Percentiles rank a stretch among this genome's conserved stretches.
Evolutionary conservation across 1,140 invertebrate species (phyloP).

Genomic region (Papilio aristodemus): DNA sequence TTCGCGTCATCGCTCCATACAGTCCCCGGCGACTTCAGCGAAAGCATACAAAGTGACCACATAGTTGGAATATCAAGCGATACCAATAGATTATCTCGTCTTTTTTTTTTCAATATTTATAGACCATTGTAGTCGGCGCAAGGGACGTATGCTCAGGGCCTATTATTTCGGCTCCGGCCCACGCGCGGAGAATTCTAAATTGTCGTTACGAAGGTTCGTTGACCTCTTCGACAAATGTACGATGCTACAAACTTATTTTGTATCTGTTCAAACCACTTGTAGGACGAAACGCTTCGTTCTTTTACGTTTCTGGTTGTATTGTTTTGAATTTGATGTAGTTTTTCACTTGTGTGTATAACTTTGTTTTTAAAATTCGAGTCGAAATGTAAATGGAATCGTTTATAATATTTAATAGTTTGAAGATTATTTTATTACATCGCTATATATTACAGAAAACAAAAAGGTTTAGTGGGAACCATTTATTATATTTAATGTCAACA

Average conservation of each 20-base stretch:
- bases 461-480: neutral
- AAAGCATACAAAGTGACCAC: constrained; percentile 51
- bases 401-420: constrained; percentile 31
- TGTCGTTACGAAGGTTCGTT: constrained; percentile 45
- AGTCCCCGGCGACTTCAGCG: constrained; percentile 35
- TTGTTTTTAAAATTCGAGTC: constrained; percentile 18
- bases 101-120: constrained; percentile 59
- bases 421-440: constrained; percentile 5
- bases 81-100: constrained; percentile 47
- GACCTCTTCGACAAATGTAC: constrained; percentile 40
- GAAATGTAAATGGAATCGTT: constrained; percentile 32
- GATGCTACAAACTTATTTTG: constrained; percentile 10
- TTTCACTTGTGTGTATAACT: constrained; percentile 12
- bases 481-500: constrained; percentile 12
- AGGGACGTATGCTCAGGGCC: constrained; percentile 49
- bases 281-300: neutral
- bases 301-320: neutral
- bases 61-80: constrained; percentile 50
- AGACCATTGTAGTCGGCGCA: constrained; percentile 52
- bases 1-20: constrained; percentile 45
- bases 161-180: constrained; percentile 52
- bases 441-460: constrained; percentile 27
- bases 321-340: neutral
- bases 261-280: neutral
- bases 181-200: constrained; percentile 52